These are phyloP conservation scores for Drosophila suboccidentalis DNA, from an alignment of 2,888 invertebrate genomes.

Conservation along the genomic window DNA sequence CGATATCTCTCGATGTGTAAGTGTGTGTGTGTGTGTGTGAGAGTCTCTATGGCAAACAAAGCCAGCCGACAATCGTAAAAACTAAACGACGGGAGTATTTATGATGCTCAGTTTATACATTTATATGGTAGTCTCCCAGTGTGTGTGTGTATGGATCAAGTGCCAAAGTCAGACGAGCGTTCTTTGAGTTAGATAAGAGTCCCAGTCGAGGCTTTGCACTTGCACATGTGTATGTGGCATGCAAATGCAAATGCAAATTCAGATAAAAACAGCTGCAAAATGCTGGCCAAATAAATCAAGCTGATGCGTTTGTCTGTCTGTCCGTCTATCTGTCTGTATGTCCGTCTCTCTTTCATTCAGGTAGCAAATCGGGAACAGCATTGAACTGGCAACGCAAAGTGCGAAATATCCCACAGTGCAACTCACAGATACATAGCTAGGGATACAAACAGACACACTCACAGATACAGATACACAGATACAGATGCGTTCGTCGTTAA, in stretches of 20 bases:
- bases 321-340: slow-evolving; percentile 12
- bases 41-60: slow-evolving; percentile 69
- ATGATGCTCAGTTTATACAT: slow-evolving; percentile 63
- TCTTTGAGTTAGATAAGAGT: slow-evolving; percentile 73
- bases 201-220: slow-evolving; percentile 54
- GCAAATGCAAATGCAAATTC: slow-evolving; percentile 72
- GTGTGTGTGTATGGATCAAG: slow-evolving; percentile 67
- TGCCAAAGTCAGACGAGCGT: slow-evolving; percentile 71
- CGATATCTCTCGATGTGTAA: neutral
- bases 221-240: slow-evolving; percentile 46
- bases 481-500: slow-evolving; percentile 69
- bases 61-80: slow-evolving; percentile 80
- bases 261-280: slow-evolving; percentile 58
- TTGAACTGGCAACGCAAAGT: slow-evolving; percentile 68
- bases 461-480: slow-evolving; percentile 15
- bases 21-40: slow-evolving; percentile 25
- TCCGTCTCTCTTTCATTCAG: slow-evolving; percentile 27
- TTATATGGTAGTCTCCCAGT: slow-evolving; percentile 51
- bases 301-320: slow-evolving; percentile 15
- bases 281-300: slow-evolving; percentile 49
- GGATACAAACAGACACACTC: slow-evolving; percentile 16
- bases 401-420: slow-evolving; percentile 80
- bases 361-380: slow-evolving; percentile 55
- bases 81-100: slow-evolving; percentile 78
- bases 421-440: slow-evolving; percentile 9